Base-by-base conservation (phyloP, 2,888 invertebrate genomes). In the Dryomyza anilis region DNA sequence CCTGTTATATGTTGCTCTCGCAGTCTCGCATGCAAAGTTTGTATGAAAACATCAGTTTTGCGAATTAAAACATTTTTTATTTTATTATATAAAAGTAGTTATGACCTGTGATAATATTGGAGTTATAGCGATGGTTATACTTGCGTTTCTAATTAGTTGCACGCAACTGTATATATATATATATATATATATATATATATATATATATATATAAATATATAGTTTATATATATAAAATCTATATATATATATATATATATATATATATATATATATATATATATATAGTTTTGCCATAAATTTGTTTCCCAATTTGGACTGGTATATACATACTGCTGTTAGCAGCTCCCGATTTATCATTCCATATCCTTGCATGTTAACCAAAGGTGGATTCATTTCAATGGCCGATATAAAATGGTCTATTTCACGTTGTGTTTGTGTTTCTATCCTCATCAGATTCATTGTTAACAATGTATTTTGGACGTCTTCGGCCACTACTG, bases 371-470 rank as follows among this genome's bases (percentile, higher is more conserved):
- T 87, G 87, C 62, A 89, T 81, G 30, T 87, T 89, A 6, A 89
- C 89, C 3, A 88, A 87, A 0, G 89, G 89, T 4, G 89, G 89
- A 78, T 89, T 89, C 87, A 89, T 86, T 76, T 88, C 86, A 56
- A 89, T 89, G 1, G 89, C 89, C 68, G 86, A 86, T 69, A 89
- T 85, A 78, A 89, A 89, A 67, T 89, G 84, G 76, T 89, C 88
- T 69, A 89, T 86, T 87, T 89, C 89, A 79, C 86, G 87, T 64
- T 87, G 86, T 10, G 89, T 86, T 7, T 85, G 86, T 69, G 84
- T 81, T 72, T 89, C 89, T 0, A 89, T 85, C 30, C 84, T 81
- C 29, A 85, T 75, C 36, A 89, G 80, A 69, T 88, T 85, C 5
- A 89, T 85, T 2, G 86, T 85, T 45, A 89, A 80, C n/a, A 89